Evolutionary conservation across 1,140 invertebrate genomes (phyloP).

Genomic region (Thaumetopoea pityocampa): DNA sequence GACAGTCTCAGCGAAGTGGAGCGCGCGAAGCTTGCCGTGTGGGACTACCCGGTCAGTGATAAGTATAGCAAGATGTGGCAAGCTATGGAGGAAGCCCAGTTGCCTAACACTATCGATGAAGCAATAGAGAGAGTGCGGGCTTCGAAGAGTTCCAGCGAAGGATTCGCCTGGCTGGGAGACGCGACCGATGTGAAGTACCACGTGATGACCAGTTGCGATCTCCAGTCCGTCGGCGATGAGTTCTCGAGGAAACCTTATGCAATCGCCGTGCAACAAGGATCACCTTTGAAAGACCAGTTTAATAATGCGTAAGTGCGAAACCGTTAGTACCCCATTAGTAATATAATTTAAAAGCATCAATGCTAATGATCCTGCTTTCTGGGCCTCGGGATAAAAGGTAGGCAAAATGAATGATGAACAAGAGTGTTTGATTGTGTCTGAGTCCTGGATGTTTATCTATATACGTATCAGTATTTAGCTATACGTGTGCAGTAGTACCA

Average conservation of each 20-base stretch:
- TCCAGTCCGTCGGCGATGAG: slow-evolving; percentile 94
- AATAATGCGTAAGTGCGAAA: slow-evolving; percentile 91
- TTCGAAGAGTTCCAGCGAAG: slow-evolving; percentile 85
- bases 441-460: too few species aligned
- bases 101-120: slow-evolving; percentile 86
- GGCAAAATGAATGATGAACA: too few species aligned
- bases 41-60: slow-evolving; percentile 99
- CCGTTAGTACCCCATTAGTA: too few species aligned
- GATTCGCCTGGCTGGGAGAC: slow-evolving; percentile 96
- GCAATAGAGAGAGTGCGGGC: slow-evolving; percentile 87
- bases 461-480: too few species aligned
- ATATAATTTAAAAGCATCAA: too few species aligned
- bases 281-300: slow-evolving; percentile 92
- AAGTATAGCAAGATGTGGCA: slow-evolving; percentile 99
- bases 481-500: too few species aligned
- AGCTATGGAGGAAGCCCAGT: slow-evolving; percentile 93
- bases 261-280: slow-evolving; percentile 96
- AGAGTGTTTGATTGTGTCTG: too few species aligned
- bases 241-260: slow-evolving; percentile 98
- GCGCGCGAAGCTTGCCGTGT: slow-evolving; percentile 95
- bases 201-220: slow-evolving; percentile 90
- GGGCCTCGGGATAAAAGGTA: too few species aligned
- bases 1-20: slow-evolving; percentile 93
- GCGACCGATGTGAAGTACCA: slow-evolving; percentile 94
- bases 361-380: too few species aligned